phyloP scores from a whole-genome alignment of 2,797 vertebrate species.

The Sus cebifrons region DNA sequence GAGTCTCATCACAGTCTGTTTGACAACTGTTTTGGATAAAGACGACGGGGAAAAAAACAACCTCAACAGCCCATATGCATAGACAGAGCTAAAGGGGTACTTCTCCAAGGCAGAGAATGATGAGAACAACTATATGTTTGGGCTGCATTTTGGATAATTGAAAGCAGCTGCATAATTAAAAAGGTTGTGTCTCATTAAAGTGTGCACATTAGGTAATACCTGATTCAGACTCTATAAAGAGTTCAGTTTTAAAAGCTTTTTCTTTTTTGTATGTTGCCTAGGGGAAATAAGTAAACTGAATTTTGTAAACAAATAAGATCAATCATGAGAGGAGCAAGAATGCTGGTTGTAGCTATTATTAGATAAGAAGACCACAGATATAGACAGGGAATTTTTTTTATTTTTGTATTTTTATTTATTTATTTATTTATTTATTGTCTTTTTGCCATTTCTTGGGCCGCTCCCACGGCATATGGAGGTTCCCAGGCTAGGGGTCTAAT shows the following conservation, averaged over 20 bases:
- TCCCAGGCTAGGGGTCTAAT: too few species aligned
- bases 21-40: constrained; percentile 16
- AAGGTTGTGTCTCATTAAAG: constrained; percentile 66
- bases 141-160: constrained; percentile 67
- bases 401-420: too few species aligned
- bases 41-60: neutral
- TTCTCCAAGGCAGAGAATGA: neutral
- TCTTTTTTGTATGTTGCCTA: neutral
- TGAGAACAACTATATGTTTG: neutral
- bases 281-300: constrained; percentile 22
- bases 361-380: neutral
- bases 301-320: constrained; percentile 56
- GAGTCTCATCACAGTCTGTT: neutral
- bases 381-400: neutral
- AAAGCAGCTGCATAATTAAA: constrained; percentile 70
- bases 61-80: neutral
- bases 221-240: constrained; percentile 42
- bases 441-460: too few species aligned
- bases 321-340: neutral
- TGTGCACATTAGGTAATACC: constrained; percentile 14
- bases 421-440: too few species aligned
- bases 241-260: constrained; percentile 11
- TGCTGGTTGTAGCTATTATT: neutral
- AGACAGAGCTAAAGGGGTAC: neutral
- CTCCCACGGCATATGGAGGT: too few species aligned